Base-by-base conservation (phyloP, 2,888 invertebrate genomes). In the Drosophila sordidula region DNA sequence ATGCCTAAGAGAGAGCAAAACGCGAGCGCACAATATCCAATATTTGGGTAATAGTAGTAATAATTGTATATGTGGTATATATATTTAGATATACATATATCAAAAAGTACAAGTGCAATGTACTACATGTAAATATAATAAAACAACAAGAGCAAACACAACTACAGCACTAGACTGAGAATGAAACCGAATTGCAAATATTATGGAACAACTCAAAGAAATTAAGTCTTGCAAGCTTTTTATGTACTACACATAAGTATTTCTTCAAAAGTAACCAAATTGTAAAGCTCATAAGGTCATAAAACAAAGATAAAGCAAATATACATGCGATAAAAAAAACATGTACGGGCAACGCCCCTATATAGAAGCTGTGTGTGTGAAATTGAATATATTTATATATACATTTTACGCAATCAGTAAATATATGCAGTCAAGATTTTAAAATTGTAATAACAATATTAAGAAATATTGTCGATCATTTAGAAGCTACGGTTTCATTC, bases 1-100 rank as follows among this genome's bases (percentile, higher is more conserved):
- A 91, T 89, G 88, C 91, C 91, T 92, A 92, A 88, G 90, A 90
- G 88, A 73, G 81, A 84, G 70, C 84, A 84, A 78, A 80, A 75
- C 79, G 80, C 87, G 80, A 78, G 81, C 87, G 73, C 81, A 80
- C 78, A 87, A 78, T 75, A 71, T 71, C 80, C 80, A 85, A 80
- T 70, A 70, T 75, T 75, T 71, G 50, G 56, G 66, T 75, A 54
- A 70, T 74, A 49, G 70, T 73, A 59, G 64, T 70, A 74, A 65
- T 61, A 74, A 50, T 67, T 68, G 55, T 63, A 71, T 54, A 70
- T 70, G 61, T 74, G 49, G 16, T 44, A 51, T 47, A 67, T 58
- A 75, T 64, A 51, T 42, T 32, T 57, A 45, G 14, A 46, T 51
- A 47, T 47, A 58, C 41, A 39, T 41, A 45, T 46, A 51, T 70